These are phyloP conservation scores for Melanerpes aurifrons DNA, from an alignment of 2,113 vertebrate genomes.

Conservation along the genomic window DNA sequence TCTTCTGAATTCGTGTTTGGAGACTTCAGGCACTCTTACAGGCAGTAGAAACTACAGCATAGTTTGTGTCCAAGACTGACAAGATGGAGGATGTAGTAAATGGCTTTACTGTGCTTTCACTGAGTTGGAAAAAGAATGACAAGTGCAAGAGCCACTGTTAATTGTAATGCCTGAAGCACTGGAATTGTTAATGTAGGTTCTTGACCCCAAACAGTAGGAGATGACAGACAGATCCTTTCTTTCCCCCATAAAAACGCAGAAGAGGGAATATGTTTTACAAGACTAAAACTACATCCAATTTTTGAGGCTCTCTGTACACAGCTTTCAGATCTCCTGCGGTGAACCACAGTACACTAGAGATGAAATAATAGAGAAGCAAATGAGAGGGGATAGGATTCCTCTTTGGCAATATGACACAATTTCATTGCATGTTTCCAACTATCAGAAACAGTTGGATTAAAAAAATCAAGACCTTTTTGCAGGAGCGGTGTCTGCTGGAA, in stretches of 20 bases:
- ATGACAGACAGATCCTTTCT: not conserved
- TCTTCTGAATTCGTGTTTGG: not conserved
- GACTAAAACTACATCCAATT: not conserved
- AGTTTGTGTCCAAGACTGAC: not conserved
- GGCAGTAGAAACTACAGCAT: not conserved
- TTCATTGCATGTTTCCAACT: not conserved
- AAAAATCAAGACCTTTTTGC: not conserved
- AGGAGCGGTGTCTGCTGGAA: not conserved
- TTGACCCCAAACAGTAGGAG: slow-evolving; percentile 31
- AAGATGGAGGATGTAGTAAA: not conserved
- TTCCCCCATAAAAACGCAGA: not conserved
- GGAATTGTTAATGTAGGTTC: slow-evolving; percentile 27
- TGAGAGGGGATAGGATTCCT: slow-evolving; percentile 22
- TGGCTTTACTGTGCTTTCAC: not conserved
- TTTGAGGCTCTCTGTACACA: not conserved
- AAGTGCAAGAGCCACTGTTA: slow-evolving; percentile 4
- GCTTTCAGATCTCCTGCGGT: not conserved
- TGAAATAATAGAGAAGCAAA: slow-evolving; percentile 20
- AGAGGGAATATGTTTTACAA: slow-evolving; percentile 37
- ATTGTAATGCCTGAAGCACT: slow-evolving; percentile 33
- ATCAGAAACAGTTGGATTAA: not conserved
- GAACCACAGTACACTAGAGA: not conserved
- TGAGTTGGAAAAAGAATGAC: not conserved
- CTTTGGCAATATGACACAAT: not conserved
- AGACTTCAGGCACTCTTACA: not conserved